Evolutionary conservation across 2,888 invertebrate species (phyloP).

Genomic region (Stenurella melanura): DNA sequence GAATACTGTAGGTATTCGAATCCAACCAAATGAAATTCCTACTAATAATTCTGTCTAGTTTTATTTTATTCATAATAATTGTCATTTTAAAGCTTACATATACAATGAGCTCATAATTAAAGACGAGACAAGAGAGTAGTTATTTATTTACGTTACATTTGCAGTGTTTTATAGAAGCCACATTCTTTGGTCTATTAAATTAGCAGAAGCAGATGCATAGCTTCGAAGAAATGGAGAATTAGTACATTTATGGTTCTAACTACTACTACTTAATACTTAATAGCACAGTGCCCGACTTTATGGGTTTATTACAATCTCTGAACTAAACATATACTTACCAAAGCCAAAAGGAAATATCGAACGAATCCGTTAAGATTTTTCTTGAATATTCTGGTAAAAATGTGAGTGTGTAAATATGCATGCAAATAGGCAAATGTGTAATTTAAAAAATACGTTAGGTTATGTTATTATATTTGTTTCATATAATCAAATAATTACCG

Average conservation of each 20-base stretch:
- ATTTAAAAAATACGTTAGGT: no score
- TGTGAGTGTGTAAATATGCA: no score
- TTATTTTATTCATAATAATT: background rate
- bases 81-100: background rate
- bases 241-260: background rate
- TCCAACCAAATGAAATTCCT: no score
- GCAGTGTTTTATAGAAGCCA: background rate
- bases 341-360: no score
- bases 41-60: no score
- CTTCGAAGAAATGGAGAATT: background rate
- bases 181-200: conserved; percentile 2
- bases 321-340: no score
- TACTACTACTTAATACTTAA: background rate
- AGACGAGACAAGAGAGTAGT: background rate
- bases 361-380: no score
- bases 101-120: background rate
- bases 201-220: background rate
- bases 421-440: no score
- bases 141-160: conserved; percentile 3
- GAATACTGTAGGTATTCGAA: no score
- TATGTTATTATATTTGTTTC: no score
- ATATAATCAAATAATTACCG: no score
- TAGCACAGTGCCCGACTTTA: background rate
- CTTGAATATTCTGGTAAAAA: no score
- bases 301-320: background rate